A percentile compares a stretch with the other conserved stretches of the same genome.
Conservation (phyloP, 2,113 vertebrate species). For the Gila orcuttii region DNA sequence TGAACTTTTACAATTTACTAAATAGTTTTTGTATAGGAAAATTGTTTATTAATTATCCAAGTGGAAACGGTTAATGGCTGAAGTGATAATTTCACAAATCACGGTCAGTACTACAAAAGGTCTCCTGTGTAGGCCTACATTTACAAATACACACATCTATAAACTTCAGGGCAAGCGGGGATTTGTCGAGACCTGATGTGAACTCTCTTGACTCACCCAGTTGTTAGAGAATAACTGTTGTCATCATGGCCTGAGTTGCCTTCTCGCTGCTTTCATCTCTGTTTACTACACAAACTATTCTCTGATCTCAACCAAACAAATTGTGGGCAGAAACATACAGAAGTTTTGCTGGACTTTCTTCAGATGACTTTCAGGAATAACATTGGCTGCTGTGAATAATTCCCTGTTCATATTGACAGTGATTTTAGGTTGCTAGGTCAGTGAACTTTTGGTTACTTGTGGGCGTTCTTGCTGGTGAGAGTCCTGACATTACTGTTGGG, state of each 20-base stretch:
- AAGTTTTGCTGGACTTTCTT: background rate
- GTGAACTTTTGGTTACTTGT: background rate
- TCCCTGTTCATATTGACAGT: background rate
- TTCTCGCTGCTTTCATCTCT: background rate
- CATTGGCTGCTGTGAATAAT: background rate
- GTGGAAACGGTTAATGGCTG: background rate
- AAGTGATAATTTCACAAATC: background rate
- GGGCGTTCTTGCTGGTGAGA: background rate
- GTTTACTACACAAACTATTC: constrained; percentile 2
- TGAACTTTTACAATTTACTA: background rate
- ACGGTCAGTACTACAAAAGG: background rate
- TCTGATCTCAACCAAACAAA: constrained; percentile 18
- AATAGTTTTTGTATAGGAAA: background rate
- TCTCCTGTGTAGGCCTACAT: background rate
- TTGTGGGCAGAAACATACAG: background rate
- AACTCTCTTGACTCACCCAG: constrained; percentile 9
- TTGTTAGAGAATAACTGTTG: constrained; percentile 14
- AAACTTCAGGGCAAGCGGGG: background rate
- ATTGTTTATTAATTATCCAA: background rate
- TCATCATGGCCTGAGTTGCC: background rate
- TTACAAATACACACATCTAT: background rate
- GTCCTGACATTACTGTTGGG: background rate
- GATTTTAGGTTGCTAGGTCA: background rate
- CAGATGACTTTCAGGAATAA: background rate
- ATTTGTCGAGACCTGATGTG: background rate